Evolutionary conservation across 2,888 invertebrate species (phyloP).

Genomic region (Dynastes tityus): DNA sequence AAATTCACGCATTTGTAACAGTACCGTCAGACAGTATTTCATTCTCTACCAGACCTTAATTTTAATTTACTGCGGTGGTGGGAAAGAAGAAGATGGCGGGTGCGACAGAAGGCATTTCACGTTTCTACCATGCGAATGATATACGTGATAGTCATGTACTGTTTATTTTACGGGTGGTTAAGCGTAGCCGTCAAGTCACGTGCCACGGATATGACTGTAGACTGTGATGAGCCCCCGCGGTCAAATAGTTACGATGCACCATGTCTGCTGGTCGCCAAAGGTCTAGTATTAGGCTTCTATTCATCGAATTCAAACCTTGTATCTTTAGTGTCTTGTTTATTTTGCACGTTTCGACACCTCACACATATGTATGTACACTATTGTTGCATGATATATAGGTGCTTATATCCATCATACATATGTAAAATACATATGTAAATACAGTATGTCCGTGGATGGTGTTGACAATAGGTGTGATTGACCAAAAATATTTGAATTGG

Average conservation of each 20-base stretch:
- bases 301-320: conserved; percentile 23
- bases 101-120: conserved; percentile 27
- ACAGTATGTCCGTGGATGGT: too few species aligned
- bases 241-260: conserved; percentile 58
- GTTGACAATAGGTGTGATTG: too few species aligned
- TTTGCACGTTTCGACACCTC: too few species aligned
- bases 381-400: neutral
- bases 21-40: neutral
- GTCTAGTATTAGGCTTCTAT: conserved; percentile 46
- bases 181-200: conserved; percentile 57
- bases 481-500: too few species aligned
- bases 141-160: conserved; percentile 44
- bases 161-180: conserved; percentile 51
- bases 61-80: conserved; percentile 8
- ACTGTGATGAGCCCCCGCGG: conserved; percentile 58
- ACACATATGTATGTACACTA: neutral
- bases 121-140: conserved; percentile 27
- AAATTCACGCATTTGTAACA: too few species aligned
- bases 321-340: neutral
- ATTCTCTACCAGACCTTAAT: conserved; percentile 2
- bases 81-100: neutral
- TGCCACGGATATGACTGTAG: conserved; percentile 57
- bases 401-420: too few species aligned
- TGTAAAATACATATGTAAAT: too few species aligned
- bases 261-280: conserved; percentile 53